A percentile compares a stretch with the other conserved stretches of the same genome.
phyloP scores from a whole-genome alignment of 2,888 invertebrate genomes.

The Sabatieria punctata region DNA sequence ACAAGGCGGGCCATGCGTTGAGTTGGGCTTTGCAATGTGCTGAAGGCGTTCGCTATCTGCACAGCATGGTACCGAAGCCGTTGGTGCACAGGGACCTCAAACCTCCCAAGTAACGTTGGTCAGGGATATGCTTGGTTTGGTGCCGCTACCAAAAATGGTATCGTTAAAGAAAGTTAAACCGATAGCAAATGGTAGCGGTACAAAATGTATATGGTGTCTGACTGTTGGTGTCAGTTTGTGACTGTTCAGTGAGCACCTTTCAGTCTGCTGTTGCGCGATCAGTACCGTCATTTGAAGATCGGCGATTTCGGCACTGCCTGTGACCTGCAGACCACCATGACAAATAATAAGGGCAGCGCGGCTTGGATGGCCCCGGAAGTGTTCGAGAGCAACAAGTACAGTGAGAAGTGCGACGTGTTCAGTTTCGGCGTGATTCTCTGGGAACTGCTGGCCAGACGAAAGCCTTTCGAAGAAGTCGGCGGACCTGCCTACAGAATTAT shows the following conservation, averaged over 20 bases:
- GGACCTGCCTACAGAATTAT: conserved; percentile 59
- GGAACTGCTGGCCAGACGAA: conserved; percentile 77
- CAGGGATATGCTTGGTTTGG: no score
- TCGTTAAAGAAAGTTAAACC: no score
- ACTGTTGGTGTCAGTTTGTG: no score
- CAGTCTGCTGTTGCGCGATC: conserved; percentile 59
- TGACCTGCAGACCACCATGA: conserved; percentile 80
- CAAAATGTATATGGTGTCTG: not conserved
- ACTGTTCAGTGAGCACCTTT: no score
- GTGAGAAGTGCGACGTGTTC: conserved; percentile 96
- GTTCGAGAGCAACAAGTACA: conserved; percentile 53
- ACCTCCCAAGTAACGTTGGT: conserved; percentile 23
- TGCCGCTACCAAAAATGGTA: no score
- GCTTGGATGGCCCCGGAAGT: conserved; percentile 99
- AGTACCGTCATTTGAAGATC: conserved; percentile 72
- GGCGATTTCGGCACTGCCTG: conserved; percentile 98
- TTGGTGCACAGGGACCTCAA: conserved; percentile 62
- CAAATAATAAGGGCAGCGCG: conserved; percentile 85
- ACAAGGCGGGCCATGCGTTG: conserved; percentile 80
- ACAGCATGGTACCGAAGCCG: conserved; percentile 80
- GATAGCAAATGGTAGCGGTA: no score
- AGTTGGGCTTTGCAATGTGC: conserved; percentile 92
- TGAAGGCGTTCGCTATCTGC: conserved; percentile 80
- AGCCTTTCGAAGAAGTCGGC: conserved; percentile 29
- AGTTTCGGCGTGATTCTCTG: conserved; percentile 95